These are phyloP conservation scores for Solenodon paradoxus DNA, from an alignment of 2,113 vertebrate genomes.

Conservation along the genomic window DNA sequence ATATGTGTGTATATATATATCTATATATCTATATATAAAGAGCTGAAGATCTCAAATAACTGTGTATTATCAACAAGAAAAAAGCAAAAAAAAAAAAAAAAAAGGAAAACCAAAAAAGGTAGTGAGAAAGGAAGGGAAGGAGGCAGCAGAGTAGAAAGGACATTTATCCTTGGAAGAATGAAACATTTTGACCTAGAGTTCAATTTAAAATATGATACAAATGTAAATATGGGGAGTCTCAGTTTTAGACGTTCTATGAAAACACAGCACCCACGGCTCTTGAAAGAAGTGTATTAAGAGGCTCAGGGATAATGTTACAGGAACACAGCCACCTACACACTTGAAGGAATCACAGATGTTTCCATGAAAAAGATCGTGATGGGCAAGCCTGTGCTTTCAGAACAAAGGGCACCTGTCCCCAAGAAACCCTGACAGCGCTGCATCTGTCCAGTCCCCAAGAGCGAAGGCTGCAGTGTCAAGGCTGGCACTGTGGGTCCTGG, in stretches of 20 bases:
- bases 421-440: slow-evolving; percentile 44
- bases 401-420: slow-evolving; percentile 65
- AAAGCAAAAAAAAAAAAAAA: neutral
- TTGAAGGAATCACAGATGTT: slow-evolving; percentile 25
- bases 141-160: neutral
- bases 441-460: neutral
- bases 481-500: neutral
- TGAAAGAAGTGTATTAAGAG: neutral
- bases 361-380: slow-evolving; percentile 51
- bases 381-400: slow-evolving; percentile 33
- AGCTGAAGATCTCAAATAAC: neutral
- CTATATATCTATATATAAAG: too few species aligned
- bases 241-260: neutral
- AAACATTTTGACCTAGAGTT: slow-evolving; percentile 27
- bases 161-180: neutral
- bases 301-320: neutral
- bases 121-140: neutral
- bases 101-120: neutral
- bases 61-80: neutral
- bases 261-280: neutral
- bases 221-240: neutral
- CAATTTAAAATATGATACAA: neutral
- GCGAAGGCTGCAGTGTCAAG: slow-evolving; percentile 6
- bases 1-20: too few species aligned
- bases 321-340: slow-evolving; percentile 16